These are phyloP conservation scores for Ormyrus pomaceus DNA, from an alignment of 2,888 invertebrate species.

Conservation along the genomic window DNA sequence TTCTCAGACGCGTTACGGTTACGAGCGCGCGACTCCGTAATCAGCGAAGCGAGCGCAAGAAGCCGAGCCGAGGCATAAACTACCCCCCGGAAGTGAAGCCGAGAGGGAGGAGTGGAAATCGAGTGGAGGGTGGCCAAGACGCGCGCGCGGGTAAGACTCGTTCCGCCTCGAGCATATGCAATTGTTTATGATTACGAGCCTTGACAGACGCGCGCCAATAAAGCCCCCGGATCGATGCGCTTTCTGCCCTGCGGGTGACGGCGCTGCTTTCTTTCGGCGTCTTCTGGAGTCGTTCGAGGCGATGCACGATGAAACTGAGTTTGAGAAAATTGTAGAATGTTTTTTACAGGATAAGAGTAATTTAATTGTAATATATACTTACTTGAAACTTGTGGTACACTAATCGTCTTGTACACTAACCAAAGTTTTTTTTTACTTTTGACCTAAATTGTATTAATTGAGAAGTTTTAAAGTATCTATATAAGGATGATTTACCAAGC, in stretches of 20 bases:
- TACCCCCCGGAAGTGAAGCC: slow-evolving; percentile 64
- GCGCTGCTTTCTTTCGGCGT: no score
- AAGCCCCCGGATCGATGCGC: neutral
- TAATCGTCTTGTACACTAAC: no score
- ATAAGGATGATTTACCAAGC: no score
- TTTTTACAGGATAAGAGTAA: no score
- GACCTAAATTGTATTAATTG: no score
- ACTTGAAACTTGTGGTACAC: no score
- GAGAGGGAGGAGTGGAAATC: slow-evolving; percentile 54
- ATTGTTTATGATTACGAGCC: slow-evolving; percentile 54
- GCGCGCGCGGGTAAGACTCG: slow-evolving; percentile 1
- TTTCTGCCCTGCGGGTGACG: neutral
- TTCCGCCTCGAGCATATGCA: slow-evolving; percentile 51
- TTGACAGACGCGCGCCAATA: slow-evolving; percentile 14
- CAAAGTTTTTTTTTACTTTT: no score
- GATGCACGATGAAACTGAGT: no score
- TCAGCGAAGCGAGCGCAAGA: slow-evolving; percentile 63
- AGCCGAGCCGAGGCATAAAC: slow-evolving; percentile 62
- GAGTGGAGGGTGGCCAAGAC: slow-evolving; percentile 25
- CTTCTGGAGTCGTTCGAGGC: no score
- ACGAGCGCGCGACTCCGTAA: slow-evolving; percentile 62
- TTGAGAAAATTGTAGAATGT: no score
- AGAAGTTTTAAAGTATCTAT: no score
- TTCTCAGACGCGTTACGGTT: slow-evolving; percentile 64
- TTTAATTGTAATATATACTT: no score